phyloP scores from a whole-genome alignment of 2,888 invertebrate genomes.

The Folsomia manolachei region DNA sequence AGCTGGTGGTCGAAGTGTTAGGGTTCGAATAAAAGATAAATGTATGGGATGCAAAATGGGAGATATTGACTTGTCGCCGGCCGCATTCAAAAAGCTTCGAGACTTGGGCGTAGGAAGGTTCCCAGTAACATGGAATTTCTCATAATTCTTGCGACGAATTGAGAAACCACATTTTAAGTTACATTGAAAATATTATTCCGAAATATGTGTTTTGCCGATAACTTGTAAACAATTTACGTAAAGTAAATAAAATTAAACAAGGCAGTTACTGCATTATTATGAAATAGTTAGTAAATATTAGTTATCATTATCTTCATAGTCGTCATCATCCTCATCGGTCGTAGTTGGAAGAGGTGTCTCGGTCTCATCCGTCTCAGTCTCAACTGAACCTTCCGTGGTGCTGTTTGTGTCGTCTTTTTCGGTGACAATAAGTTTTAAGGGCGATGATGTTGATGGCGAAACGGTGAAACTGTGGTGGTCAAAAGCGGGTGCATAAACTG shows the following conservation, averaged over 20 bases:
- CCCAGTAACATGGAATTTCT: constrained; percentile 21
- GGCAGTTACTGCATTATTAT: too few relatives aligned
- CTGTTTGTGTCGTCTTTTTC: background rate
- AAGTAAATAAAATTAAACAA: too few relatives aligned
- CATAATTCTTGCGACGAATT: too few relatives aligned
- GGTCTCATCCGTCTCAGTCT: background rate
- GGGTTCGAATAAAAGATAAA: constrained; percentile 18
- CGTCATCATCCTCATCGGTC: constrained; percentile 10
- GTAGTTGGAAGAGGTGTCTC: background rate
- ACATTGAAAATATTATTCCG: too few relatives aligned
- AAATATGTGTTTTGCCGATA: too few relatives aligned
- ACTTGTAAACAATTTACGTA: too few relatives aligned
- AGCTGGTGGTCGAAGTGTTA: background rate
- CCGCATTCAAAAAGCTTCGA: constrained; percentile 14
- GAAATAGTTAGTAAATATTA: too few relatives aligned
- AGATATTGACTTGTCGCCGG: constrained; percentile 23
- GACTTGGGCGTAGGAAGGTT: constrained; percentile 17
- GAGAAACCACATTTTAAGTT: too few relatives aligned
- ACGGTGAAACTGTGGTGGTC: background rate
- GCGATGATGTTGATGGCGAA: background rate
- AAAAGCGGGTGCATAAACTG: constrained; percentile 12
- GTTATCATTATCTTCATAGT: background rate
- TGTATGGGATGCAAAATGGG: constrained; percentile 15
- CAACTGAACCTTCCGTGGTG: too few relatives aligned
- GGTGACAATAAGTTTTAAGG: background rate